phyloP scores from a whole-genome alignment of 2,888 invertebrate genomes.

The Hypercompe scribonia region DNA sequence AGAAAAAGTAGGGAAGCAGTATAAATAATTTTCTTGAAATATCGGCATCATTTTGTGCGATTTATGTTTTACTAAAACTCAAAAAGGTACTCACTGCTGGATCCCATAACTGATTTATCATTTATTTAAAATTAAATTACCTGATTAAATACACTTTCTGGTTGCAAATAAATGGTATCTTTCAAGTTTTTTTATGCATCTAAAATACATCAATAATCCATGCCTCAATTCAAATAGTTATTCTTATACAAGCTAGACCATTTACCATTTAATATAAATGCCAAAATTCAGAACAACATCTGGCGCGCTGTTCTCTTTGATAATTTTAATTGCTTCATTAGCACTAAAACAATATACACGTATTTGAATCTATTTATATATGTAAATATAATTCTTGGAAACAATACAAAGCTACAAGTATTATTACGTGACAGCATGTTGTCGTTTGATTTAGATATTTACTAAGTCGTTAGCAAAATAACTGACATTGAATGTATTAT shows the following conservation, averaged over 20 bases:
- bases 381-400: neutral
- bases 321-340: constrained; percentile 22
- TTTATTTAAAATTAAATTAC: neutral
- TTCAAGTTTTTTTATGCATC: neutral
- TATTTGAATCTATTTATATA: constrained; percentile 4
- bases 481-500: constrained; percentile 46
- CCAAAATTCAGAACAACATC: constrained; percentile 13
- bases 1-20: too few species aligned
- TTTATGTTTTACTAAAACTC: too few species aligned
- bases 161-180: neutral
- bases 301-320: constrained; percentile 16
- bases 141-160: neutral
- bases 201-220: neutral
- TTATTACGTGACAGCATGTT: constrained; percentile 3
- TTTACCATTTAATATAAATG: constrained; percentile 16
- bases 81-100: neutral
- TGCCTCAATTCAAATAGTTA: neutral
- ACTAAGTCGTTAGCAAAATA: constrained; percentile 42
- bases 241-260: constrained; percentile 2
- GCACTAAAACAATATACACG: constrained; percentile 8
- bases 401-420: constrained; percentile 1
- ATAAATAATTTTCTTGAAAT: too few species aligned
- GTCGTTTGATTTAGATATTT: constrained; percentile 38
- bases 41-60: too few species aligned
- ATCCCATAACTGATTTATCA: neutral